Base-by-base conservation (phyloP, 2,888 invertebrate genomes). In the Acanthopleura granulata region DNA sequence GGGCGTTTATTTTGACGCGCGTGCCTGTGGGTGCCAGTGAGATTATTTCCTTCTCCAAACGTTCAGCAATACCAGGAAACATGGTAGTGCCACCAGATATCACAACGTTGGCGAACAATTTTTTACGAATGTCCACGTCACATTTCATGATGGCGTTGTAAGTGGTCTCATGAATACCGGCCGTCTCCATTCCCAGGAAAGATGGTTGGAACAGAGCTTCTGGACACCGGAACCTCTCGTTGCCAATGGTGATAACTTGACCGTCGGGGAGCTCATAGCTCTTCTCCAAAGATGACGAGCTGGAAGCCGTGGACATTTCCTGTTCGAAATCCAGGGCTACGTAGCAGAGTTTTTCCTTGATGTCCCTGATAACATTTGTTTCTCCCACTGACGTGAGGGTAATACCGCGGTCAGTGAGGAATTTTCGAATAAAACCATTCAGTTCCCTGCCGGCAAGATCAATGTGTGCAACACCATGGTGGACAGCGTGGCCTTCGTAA, bases 21-120 rank as follows among this genome's bases (percentile, higher is more conserved):
- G 93, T 93, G 75, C 93, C 93, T 83, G 91, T 89, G 71, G 93
- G 93, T 62, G 93, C 93, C 83, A 97, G 93, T 75, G 96, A 94
- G 80, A 96, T 96, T 93, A 97, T 97, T 93, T 97, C 97, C 92
- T 97, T 97, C 92, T 97, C 97, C 97, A 98, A 97, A 87, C 97
- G 94, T 92, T 97, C 97, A 85, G 97, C 97, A 91, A 97, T 97
- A 93, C 97, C 95, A 80, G 97, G 97, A 92, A 96, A 97, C 97
- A 97, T 97, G 91, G 97, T 97, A 92, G 96, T 96, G 88, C 96
- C 97, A 82, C 96, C 96, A 80, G 96, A 96, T 86, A 96, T 93
- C 91, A 91, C 96, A 83, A 95, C 88, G 77, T 86, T 87, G 75
- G 81, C 78, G 76, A 85, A 86, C 73, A 89, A 78, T 76, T 88